phyloP scores from a whole-genome alignment of 2,113 vertebrate species.

The Xenotilapia caudafasciata region DNA sequence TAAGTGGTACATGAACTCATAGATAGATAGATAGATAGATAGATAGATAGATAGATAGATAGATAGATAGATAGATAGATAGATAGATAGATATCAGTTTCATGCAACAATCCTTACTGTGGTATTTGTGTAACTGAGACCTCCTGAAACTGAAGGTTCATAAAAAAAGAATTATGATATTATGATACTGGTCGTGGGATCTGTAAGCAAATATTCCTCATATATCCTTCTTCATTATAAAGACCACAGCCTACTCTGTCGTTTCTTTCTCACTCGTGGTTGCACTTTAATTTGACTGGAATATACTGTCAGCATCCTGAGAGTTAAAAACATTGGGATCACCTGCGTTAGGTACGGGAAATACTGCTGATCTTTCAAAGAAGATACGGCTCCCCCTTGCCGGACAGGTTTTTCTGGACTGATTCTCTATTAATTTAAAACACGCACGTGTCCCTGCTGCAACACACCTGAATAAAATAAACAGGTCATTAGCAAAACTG shows the following conservation, averaged over 20 bases:
- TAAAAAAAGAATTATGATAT: neutral
- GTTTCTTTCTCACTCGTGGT: neutral
- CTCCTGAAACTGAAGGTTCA: neutral
- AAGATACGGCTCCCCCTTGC: neutral
- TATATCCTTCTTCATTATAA: neutral
- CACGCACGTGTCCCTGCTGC: neutral
- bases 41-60: no score
- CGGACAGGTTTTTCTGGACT: neutral
- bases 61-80: no score
- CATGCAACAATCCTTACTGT: neutral
- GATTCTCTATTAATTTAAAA: neutral
- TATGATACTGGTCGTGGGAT: neutral
- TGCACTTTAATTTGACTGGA: neutral
- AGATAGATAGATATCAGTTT: no score
- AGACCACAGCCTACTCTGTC: neutral
- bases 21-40: rapidly evolving
- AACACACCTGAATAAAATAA: neutral
- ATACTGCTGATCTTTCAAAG: neutral
- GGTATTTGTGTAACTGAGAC: neutral
- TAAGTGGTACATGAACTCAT: neutral
- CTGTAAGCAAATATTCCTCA: neutral
- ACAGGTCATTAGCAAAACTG: neutral
- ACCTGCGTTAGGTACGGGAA: neutral
- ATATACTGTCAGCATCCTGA: neutral
- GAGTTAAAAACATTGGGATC: neutral